Percentiles rank a stretch among this genome's conserved stretches.
These are phyloP conservation scores for Melipona quadrifasciata DNA, from an alignment of 1,140 invertebrate species.

Conservation along the genomic window DNA sequence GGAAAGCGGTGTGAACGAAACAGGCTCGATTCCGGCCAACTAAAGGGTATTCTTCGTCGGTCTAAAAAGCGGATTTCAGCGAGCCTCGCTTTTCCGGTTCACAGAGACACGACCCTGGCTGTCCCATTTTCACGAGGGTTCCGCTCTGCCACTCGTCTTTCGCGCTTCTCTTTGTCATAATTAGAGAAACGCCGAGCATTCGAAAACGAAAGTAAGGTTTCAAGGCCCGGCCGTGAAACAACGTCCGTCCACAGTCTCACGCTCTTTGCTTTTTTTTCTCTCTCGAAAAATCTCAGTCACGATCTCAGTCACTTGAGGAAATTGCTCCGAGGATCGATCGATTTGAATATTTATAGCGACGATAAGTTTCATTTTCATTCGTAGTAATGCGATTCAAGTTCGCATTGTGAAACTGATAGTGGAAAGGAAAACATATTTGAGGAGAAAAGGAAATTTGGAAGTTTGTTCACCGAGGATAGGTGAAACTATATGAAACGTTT, in stretches of 20 bases:
- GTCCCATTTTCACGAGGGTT: conserved; percentile 14
- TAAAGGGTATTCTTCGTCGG: conserved; percentile 10
- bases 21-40: conserved; percentile 6
- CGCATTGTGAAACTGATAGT: too few relatives aligned
- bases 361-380: too few relatives aligned
- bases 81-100: conserved; percentile 18
- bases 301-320: too few relatives aligned
- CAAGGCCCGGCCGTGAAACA: conserved; percentile 8
- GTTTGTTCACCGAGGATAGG: too few relatives aligned
- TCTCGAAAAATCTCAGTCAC: too few relatives aligned
- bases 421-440: too few relatives aligned
- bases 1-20: conserved; percentile 13
- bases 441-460: too few relatives aligned
- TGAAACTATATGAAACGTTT: too few relatives aligned
- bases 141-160: conserved; percentile 3
- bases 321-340: too few relatives aligned
- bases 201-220: conserved; percentile 30
- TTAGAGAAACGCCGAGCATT: conserved; percentile 30
- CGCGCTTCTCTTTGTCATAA: conserved; percentile 41
- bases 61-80: conserved; percentile 34
- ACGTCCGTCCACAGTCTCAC: not conserved
- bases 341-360: too few relatives aligned
- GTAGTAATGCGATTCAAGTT: too few relatives aligned
- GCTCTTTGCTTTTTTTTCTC: not conserved
- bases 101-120: conserved; percentile 5